phyloP scores from a whole-genome alignment of 2,797 vertebrate genomes.

The Decapterus maruadsi region DNA sequence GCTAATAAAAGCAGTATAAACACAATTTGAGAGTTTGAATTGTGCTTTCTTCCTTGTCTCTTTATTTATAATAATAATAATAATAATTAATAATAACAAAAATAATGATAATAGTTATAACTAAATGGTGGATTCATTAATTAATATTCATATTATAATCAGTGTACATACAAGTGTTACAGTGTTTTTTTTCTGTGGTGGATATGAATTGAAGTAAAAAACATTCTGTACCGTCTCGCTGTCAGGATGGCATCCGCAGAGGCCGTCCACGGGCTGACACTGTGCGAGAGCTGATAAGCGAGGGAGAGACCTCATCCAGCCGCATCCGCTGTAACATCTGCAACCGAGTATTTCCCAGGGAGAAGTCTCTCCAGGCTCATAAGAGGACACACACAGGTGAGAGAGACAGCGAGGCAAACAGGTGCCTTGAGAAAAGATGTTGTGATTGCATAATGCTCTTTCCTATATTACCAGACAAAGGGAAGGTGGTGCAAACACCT shows the following conservation, averaged over 20 bases:
- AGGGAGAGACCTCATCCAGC: conserved; percentile 96
- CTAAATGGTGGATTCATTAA: too few species aligned
- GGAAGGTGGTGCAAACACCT: not conserved
- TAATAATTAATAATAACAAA: too few species aligned
- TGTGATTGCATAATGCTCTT: not conserved
- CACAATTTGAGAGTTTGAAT: not conserved
- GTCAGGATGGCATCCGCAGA: conserved; percentile 93
- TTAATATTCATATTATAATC: too few species aligned
- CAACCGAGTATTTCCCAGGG: conserved; percentile 96
- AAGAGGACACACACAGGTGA: conserved; percentile 98
- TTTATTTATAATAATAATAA: not conserved
- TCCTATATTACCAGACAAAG: not conserved
- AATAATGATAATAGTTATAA: too few species aligned
- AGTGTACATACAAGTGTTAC: too few species aligned
- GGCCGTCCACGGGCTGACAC: conserved; percentile 96
- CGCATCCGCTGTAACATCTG: conserved; percentile 98
- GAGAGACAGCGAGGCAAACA: not conserved
- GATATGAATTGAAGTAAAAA: not conserved
- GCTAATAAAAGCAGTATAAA: not conserved
- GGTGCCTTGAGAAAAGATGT: not conserved
- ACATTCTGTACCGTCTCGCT: conserved; percentile 4
- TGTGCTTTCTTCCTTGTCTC: not conserved
- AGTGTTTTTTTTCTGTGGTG: not conserved
- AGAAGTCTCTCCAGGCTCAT: conserved; percentile 98
- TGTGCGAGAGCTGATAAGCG: conserved; percentile 94